Base-by-base conservation (phyloP, 2,888 invertebrate species). In the Mythimna impura region DNA sequence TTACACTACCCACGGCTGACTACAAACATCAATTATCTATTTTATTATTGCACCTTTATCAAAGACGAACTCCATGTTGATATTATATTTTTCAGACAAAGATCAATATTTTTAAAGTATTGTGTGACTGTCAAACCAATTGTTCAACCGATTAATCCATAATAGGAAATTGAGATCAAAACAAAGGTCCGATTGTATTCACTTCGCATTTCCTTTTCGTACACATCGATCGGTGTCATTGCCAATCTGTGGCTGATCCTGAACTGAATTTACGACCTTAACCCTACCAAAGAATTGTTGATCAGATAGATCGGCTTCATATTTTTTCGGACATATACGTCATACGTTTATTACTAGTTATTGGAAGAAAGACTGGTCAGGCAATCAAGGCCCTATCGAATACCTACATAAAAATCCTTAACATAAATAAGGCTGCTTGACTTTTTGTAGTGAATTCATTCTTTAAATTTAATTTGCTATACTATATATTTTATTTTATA, bases 161-260 rank as follows among this genome's bases (percentile, higher is more conserved):
- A 50, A 60, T 64, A 64, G 63, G 43, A 67, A 67, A 78, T 50
- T 63, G 63, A 67, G 54, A 50, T 40, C n/a, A 75, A 74, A 57
- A 69, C 75, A 78, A 73, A 50, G 20, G 12, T 60, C 47, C 43
- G 25, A 50, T 25, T 62, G 66, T 66, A 34, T 66, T 66, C 58
- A 66, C 20, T 40, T 75, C 14, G 10, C 62, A 65, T 74, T 69
- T 66, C 34, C 66, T 64, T 80, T 70, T 50, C 62, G 25, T 66
- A 61, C n/a, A 68, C 66, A 76, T 75, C 73, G 68, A 76, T 78
- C 70, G 73, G 70, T 74, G 81, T 66, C 83, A 83, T 71, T 81
- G 75, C 66, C 78, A 73, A 57, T 70, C 60, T 64, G 62, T 73
- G 40, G 67, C 58, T 75, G 73, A 61, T 82, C 71, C 78, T 84